These are phyloP conservation scores for Acrossocheilus wenchowensis DNA, from an alignment of 2,797 vertebrate species.

Conservation along the genomic window DNA sequence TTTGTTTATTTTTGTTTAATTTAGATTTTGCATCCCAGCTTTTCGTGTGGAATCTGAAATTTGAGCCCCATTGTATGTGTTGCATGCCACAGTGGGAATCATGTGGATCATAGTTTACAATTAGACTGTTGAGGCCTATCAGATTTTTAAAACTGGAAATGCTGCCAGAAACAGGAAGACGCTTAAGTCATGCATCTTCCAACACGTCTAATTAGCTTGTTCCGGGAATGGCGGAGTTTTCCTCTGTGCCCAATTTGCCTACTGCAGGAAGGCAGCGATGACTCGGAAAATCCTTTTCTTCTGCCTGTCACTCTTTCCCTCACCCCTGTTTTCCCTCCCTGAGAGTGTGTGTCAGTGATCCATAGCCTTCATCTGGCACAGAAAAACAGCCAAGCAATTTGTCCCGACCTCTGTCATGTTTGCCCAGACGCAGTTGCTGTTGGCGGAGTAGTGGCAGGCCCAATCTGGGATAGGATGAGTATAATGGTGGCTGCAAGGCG, in stretches of 20 bases:
- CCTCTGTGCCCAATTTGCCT: conserved; percentile 44
- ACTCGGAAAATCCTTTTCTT: conserved; percentile 26
- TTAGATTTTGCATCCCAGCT: not conserved
- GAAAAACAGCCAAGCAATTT: conserved; percentile 64
- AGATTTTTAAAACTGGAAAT: conserved; percentile 24
- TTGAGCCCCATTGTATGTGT: not conserved
- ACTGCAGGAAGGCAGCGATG: conserved; percentile 24
- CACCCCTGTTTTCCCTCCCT: conserved; percentile 7
- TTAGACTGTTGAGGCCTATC: conserved; percentile 8
- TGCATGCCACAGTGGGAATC: conserved; percentile 2
- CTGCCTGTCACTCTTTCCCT: conserved; percentile 44
- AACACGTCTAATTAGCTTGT: conserved; percentile 37
- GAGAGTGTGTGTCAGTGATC: conserved; percentile 34
- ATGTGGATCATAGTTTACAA: conserved; percentile 14
- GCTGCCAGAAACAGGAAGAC: conserved; percentile 31
- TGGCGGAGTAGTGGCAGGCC: conserved; percentile 63
- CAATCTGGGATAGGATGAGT: conserved; percentile 71
- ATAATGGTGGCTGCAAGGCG: conserved; percentile 57
- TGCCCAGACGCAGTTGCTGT: conserved; percentile 66
- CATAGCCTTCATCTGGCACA: conserved; percentile 64
- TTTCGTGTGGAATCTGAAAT: not conserved
- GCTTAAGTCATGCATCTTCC: conserved; percentile 19
- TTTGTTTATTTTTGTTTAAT: not conserved
- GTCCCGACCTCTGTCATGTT: conserved; percentile 68
- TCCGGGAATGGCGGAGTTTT: conserved; percentile 15